These are phyloP conservation scores for Heterotilapia buettikoferi DNA, from an alignment of 2,113 vertebrate genomes.

Conservation along the genomic window DNA sequence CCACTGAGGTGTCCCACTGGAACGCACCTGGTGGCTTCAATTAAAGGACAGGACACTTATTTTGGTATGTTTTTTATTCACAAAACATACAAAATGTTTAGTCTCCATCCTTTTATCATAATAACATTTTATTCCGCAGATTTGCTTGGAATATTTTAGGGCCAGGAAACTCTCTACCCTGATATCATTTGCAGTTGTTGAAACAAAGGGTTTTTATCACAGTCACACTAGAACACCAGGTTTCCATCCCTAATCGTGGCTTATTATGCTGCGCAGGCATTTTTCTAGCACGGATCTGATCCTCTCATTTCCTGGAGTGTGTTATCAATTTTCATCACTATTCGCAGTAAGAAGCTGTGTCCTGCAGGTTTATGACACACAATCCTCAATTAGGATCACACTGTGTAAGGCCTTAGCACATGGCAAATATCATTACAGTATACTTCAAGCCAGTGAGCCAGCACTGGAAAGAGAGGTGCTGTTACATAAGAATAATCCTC, in stretches of 20 bases:
- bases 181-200: background rate
- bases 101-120: background rate
- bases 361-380: constrained; percentile 50
- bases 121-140: background rate
- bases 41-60: background rate
- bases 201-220: background rate
- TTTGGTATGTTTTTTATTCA: background rate
- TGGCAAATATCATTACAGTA: constrained; percentile 47
- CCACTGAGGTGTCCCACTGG: background rate
- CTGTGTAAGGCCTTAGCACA: constrained; percentile 42
- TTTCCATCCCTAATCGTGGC: background rate
- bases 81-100: background rate
- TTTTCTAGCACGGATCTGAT: constrained; percentile 26
- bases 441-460: constrained; percentile 39
- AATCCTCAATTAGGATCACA: constrained; percentile 54
- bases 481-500: constrained; percentile 2
- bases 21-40: constrained; percentile 12
- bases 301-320: constrained; percentile 44
- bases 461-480: background rate
- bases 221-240: background rate
- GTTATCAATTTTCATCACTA: constrained; percentile 54
- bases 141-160: background rate
- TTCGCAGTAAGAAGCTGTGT: constrained; percentile 29
- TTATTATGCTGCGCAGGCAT: constrained; percentile 23
- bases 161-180: background rate